Conservation (phyloP, 2,113 vertebrate species). For the Ramphastos sulfuratus region DNA sequence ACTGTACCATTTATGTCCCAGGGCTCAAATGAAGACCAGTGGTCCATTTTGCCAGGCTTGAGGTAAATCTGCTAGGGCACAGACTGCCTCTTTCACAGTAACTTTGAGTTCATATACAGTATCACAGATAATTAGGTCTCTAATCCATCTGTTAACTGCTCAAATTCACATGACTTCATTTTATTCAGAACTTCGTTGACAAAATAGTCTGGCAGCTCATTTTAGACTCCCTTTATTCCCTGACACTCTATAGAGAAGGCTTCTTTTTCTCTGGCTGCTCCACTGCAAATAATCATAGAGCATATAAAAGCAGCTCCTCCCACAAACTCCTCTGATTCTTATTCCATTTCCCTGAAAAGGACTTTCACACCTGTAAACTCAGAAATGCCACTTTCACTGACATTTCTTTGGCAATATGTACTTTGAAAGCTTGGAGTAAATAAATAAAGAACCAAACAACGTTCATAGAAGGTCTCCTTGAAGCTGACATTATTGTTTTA, state of each 20-base stretch:
- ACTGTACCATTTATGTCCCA: not conserved
- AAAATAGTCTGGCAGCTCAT: conserved; percentile 43
- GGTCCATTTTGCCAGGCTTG: not conserved
- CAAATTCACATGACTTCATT: conserved; percentile 50
- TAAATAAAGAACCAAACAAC: not conserved
- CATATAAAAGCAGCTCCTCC: conserved; percentile 35
- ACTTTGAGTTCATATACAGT: conserved; percentile 20
- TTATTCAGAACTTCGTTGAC: conserved; percentile 31
- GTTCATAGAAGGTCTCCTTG: not conserved
- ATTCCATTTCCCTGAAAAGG: conserved; percentile 11
- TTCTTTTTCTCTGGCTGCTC: conserved; percentile 32
- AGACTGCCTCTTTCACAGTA: conserved; percentile 10
- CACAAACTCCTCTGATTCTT: not conserved
- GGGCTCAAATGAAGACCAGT: not conserved
- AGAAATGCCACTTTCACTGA: not conserved
- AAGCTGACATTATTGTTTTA: not conserved
- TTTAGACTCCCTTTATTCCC: conserved; percentile 26
- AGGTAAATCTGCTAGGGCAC: not conserved
- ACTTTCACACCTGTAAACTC: not conserved
- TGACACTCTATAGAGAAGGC: not conserved
- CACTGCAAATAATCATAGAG: not conserved
- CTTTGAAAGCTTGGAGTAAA: not conserved
- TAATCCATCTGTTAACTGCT: conserved; percentile 53
- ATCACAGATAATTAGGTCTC: conserved; percentile 23
- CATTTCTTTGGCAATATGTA: not conserved